These are phyloP conservation scores for Epinotia bilunana DNA, from an alignment of 2,888 invertebrate species.

Conservation along the genomic window DNA sequence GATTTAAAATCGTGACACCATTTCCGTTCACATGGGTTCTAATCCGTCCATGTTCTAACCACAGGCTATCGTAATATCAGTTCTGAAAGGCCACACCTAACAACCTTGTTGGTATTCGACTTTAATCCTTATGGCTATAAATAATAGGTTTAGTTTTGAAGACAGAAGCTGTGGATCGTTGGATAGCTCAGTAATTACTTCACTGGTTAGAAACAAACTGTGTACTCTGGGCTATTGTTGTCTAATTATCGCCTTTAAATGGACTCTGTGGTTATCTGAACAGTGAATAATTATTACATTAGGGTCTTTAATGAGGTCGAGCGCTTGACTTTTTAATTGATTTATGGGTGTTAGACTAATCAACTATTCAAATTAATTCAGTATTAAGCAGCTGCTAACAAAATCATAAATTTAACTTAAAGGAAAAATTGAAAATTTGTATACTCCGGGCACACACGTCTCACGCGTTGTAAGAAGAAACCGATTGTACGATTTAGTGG, in stretches of 20 bases:
- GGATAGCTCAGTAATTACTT: conserved; percentile 48
- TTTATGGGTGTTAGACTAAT: neutral
- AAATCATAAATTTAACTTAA: no score
- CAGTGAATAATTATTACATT: conserved; percentile 10
- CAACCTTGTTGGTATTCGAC: neutral
- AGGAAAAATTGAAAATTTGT: no score
- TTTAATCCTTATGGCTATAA: neutral
- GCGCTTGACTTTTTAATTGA: neutral
- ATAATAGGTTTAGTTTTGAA: neutral
- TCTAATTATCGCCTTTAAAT: conserved; percentile 54
- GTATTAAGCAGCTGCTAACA: no score
- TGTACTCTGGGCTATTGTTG: conserved; percentile 51
- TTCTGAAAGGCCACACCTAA: conserved; percentile 1
- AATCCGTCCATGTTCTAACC: conserved; percentile 39
- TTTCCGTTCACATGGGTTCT: conserved; percentile 28
- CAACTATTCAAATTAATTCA: neutral
- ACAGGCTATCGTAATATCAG: neutral
- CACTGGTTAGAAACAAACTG: conserved; percentile 51
- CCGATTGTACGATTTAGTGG: no score
- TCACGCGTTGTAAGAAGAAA: no score
- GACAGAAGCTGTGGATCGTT: conserved; percentile 24
- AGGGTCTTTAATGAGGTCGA: neutral
- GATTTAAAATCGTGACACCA: conserved; percentile 37
- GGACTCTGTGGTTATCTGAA: conserved; percentile 29
- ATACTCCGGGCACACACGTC: no score